Evolutionary conservation across 2,797 vertebrate species (phyloP), one percentile per base, ranked within the genome.

Genomic region (Tragelaphus oryx): DNA sequence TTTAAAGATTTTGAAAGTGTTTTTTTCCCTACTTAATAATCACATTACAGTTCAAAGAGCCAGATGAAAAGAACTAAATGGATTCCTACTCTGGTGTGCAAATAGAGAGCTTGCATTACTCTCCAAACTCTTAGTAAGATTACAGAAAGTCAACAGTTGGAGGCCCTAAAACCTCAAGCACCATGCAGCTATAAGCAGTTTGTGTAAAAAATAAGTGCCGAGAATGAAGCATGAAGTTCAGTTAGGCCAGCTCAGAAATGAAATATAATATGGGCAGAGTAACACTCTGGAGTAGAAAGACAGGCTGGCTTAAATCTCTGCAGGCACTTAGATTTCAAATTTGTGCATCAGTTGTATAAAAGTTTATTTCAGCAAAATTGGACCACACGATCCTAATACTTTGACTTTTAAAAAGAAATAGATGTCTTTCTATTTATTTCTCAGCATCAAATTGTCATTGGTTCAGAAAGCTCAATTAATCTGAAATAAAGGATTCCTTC

Each of bases 311-410:
- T 22, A 81, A 84, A 89, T 75, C 37, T 91, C 44, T 54, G 22
- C 30, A 30, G 75, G 7, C 57, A 79, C 3, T 62, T 54, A 44
- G 28, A 57, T 93, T 89, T 87, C 20, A 59, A 89, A 82, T 88
- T 82, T 94, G 60, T 44, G 4, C 5, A 78, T 90, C 28, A 62
- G 9, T 80, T 90, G 8, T 55, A 92, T 12, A 86, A 33, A 87
- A 54, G 65, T 92, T 85, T 85, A 86, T 82, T 95, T 93, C 65
- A 82, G 33, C 12, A 89, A 68, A 96, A 93, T 68, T 4, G 75
- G 30, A 85, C 22, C 33, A 80, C 76, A 81, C 2, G 41, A 59
- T 24, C 17, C 14, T 94, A 78, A 76, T 37, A 59, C 1, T 11
- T 76, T 94, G 59, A 91, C 3, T 17, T 88, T 89, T 54, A n/a